Base-by-base conservation (phyloP, 1,140 invertebrate species). In the Apis laboriosa region DNA sequence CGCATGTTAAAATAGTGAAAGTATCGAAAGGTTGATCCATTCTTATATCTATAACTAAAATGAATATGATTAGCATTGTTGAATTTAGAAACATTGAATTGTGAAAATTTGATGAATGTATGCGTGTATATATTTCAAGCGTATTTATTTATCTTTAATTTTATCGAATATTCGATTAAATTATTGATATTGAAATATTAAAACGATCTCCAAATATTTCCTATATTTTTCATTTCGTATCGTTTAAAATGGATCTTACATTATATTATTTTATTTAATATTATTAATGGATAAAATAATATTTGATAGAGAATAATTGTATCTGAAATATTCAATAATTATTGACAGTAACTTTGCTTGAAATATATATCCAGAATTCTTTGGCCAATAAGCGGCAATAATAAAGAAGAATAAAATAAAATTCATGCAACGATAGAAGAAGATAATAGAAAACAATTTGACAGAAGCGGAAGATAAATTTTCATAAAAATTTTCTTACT, bases 401-500 rank as follows among this genome's bases (percentile, higher is more conserved):
- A 28, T 15, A 34, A 34, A 53, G 21, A 24, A 28, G 0, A 34
- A 17, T 19, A 7, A 11, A 19, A 72, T 3, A 19, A 56, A 56
- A 15, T 51, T 55, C 71, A 34, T 58, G 49, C 49, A 71, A 74
- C 21, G 19, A 58, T 8, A 15, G 19, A 2, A 43, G 9, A 24
- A 74, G 19, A 74, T n/a, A 55, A 17, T 19, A 4, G 0, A 34
- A n/a, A 34, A 84, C n/a, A 56, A n/a, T 8, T 9, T 24, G 24
- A 24, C 15, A 43, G 0, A 51, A 12, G 15, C 13, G 8, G 9
- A 64, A 13, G 51, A 53, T 28, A 9, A 49, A 1, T 61, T 8
- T 63, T 63, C 13, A 63, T 15, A 28, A 63, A 63, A 28, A 63
- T 28, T 19, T 1, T 58, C 92, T 92, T 87, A 95, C 95, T 95